A percentile compares a stretch with the other conserved stretches of the same genome.
Conservation (phyloP, 2,888 invertebrate species). For the Sepiola atlantica region DNA sequence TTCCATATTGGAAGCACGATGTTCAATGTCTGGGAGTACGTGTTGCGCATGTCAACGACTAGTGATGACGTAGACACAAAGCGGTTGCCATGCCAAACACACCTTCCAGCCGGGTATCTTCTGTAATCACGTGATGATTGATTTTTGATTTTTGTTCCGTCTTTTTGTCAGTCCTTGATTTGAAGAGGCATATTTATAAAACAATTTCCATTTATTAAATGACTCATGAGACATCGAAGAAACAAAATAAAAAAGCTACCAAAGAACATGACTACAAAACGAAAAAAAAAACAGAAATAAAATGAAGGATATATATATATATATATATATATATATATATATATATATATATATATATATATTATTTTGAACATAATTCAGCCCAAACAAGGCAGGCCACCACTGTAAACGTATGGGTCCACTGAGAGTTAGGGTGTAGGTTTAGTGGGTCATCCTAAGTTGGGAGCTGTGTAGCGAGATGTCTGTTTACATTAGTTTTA, state of each 20-base stretch:
- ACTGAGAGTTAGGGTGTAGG: too few relatives aligned
- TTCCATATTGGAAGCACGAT: constrained; percentile 4
- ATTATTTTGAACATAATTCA: too few relatives aligned
- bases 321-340: too few relatives aligned
- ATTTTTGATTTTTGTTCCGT: not conserved
- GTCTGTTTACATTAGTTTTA: too few relatives aligned
- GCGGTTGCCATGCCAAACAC: constrained; percentile 47
- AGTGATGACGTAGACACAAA: constrained; percentile 45
- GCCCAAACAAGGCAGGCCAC: too few relatives aligned
- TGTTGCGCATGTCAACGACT: constrained; percentile 47
- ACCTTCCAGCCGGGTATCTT: constrained; percentile 34
- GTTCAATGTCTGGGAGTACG: constrained; percentile 43
- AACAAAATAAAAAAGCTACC: not conserved
- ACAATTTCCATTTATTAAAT: not conserved
- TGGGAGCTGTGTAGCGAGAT: too few relatives aligned
- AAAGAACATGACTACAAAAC: too few relatives aligned
- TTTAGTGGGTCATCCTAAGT: too few relatives aligned
- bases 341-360: too few relatives aligned
- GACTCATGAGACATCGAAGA: not conserved
- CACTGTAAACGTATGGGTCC: too few relatives aligned
- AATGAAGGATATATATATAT: too few relatives aligned
- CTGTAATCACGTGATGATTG: not conserved
- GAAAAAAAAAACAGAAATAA: not conserved
- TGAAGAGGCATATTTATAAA: not conserved
- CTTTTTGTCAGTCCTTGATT: not conserved